Percentiles rank a stretch among this genome's conserved stretches.
Conservation (phyloP, 2,797 vertebrate genomes). For the Tapera naevia region DNA sequence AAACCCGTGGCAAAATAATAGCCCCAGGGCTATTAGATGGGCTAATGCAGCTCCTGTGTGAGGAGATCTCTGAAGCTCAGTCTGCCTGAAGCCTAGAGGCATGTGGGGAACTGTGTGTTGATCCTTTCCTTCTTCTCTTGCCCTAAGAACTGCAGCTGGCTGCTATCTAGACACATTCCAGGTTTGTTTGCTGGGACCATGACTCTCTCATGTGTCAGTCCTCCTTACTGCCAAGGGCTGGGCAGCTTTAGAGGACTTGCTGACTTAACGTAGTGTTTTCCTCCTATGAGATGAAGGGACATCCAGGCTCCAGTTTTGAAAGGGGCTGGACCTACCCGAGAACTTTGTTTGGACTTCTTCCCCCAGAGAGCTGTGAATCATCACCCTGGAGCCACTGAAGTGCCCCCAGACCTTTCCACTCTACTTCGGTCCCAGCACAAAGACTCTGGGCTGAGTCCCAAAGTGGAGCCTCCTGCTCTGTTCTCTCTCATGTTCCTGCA, state of each 20-base stretch:
- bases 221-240: not conserved
- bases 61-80: not conserved
- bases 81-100: not conserved
- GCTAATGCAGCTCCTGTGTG: not conserved
- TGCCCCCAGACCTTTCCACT: not conserved
- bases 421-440: not conserved
- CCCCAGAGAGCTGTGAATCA: not conserved
- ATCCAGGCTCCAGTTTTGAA: not conserved
- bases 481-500: not conserved
- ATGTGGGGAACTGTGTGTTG: rapidly evolving
- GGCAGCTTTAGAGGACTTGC: not conserved
- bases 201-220: not conserved
- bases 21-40: not conserved
- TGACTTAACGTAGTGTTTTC: not conserved
- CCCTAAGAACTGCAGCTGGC: not conserved
- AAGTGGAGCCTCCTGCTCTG: rapidly evolving
- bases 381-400: not conserved
- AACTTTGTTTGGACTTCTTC: rapidly evolving
- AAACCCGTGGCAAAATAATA: not conserved
- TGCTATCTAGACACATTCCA: not conserved
- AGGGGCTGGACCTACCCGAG: not conserved
- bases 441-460: not conserved
- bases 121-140: not conserved
- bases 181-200: not conserved
- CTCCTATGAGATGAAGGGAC: not conserved